Conservation (phyloP, 1,140 invertebrate species). For the Bombus waltoni region DNA sequence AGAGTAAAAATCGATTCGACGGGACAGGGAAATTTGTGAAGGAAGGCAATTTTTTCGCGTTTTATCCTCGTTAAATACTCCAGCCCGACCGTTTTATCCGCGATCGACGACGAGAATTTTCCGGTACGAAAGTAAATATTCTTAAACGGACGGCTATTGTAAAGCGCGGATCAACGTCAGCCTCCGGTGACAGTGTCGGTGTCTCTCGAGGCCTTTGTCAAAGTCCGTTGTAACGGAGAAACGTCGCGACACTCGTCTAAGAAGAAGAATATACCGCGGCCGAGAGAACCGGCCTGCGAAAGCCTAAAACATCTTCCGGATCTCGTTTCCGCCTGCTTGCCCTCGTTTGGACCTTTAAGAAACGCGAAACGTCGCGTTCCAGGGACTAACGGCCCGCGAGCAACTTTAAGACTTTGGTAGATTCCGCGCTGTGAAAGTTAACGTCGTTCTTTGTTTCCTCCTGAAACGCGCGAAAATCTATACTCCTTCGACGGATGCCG, state of each 20-base stretch:
- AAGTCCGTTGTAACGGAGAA: neutral
- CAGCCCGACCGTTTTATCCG: neutral
- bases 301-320: neutral
- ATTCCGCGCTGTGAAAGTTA: too few relatives aligned
- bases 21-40: too few relatives aligned
- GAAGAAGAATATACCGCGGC: neutral
- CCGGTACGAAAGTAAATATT: neutral
- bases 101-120: neutral
- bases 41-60: too few relatives aligned
- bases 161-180: neutral
- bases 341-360: neutral
- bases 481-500: too few relatives aligned
- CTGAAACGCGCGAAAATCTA: too few relatives aligned
- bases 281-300: neutral
- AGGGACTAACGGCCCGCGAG: too few relatives aligned
- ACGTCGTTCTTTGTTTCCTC: too few relatives aligned
- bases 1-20: conserved; percentile 19
- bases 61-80: too few relatives aligned
- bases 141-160: neutral
- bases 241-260: neutral
- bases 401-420: too few relatives aligned
- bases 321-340: neutral
- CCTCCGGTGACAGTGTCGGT: neutral
- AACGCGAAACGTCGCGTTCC: neutral
- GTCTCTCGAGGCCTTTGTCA: neutral